Evolutionary conservation across 2,888 invertebrate genomes (phyloP).

Genomic region (Chrysolina oricalcia): DNA sequence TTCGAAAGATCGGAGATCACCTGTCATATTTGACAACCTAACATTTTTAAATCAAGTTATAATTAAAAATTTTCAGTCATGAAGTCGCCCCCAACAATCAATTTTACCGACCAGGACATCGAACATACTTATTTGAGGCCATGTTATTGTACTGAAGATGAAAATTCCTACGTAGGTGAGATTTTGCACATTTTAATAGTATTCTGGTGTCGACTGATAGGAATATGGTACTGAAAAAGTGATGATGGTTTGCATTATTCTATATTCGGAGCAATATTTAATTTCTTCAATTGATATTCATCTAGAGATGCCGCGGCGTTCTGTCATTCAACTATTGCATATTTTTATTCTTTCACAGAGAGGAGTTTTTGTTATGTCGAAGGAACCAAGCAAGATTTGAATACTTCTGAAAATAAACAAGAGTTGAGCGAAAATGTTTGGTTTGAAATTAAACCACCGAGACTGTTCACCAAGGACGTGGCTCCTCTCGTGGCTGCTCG

Average conservation of each 20-base stretch:
- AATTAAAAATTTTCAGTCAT: conserved; percentile 9
- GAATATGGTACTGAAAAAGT: not conserved
- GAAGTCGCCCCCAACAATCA: not conserved
- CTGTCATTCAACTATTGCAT: too few species aligned
- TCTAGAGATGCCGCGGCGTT: too few species aligned
- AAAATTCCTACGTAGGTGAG: not conserved
- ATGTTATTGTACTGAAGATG: conserved; percentile 12
- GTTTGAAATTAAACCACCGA: conserved; percentile 61
- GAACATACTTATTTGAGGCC: conserved; percentile 27
- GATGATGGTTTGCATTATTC: not conserved
- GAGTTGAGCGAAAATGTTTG: conserved; percentile 61
- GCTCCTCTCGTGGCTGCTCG: conserved; percentile 62
- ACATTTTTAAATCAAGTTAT: not conserved
- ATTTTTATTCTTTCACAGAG: conserved; percentile 35
- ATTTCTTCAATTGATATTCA: too few species aligned
- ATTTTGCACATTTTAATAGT: too few species aligned
- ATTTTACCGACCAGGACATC: not conserved
- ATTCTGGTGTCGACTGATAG: not conserved
- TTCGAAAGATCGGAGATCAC: not conserved
- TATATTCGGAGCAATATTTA: not conserved
- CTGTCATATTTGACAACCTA: not conserved
- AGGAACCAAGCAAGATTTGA: conserved; percentile 58
- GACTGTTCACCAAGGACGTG: conserved; percentile 46
- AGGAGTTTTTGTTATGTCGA: conserved; percentile 61
- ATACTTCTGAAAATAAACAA: conserved; percentile 44